These are phyloP conservation scores for Chymomyza fuscimana DNA, from an alignment of 2,888 invertebrate species.

Conservation along the genomic window DNA sequence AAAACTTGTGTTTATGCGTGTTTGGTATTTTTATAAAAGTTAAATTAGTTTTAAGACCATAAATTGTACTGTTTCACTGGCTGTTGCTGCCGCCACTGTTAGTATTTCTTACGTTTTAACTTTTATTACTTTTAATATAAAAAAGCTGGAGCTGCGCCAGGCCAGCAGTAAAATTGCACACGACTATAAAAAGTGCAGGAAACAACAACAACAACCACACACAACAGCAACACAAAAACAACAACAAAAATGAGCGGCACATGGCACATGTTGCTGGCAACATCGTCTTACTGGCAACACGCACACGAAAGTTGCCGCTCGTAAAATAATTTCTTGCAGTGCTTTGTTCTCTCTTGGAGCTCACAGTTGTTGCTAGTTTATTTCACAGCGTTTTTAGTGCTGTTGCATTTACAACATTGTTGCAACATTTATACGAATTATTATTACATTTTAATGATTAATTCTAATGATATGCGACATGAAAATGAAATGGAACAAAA, in stretches of 20 bases:
- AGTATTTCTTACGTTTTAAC: slow-evolving; percentile 58
- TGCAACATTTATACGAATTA: slow-evolving; percentile 76
- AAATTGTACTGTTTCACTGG: slow-evolving; percentile 55
- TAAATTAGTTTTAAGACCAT: slow-evolving; percentile 75
- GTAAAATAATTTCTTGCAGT: slow-evolving; percentile 57
- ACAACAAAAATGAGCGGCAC: slow-evolving; percentile 3
- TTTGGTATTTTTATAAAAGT: slow-evolving; percentile 75
- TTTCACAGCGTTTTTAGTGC: slow-evolving; percentile 17
- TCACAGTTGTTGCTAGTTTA: slow-evolving; percentile 5
- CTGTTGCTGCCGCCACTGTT: slow-evolving; percentile 34
- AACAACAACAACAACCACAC: slow-evolving; percentile 23
- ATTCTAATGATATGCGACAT: slow-evolving; percentile 78
- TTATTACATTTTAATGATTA: slow-evolving; percentile 78
- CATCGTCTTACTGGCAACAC: slow-evolving; percentile 32
- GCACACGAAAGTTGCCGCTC: slow-evolving; percentile 53
- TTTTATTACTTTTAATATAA: slow-evolving; percentile 74
- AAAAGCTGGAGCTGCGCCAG: slow-evolving; percentile 55
- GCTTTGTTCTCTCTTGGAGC: slow-evolving; percentile 36
- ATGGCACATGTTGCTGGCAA: slow-evolving; percentile 52
- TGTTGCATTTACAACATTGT: slow-evolving; percentile 65
- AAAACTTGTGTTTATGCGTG: slow-evolving; percentile 75
- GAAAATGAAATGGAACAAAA: slow-evolving; percentile 61
- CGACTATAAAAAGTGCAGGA: slow-evolving; percentile 67
- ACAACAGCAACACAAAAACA: slow-evolving; percentile 4
- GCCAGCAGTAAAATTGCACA: slow-evolving; percentile 62